These are phyloP conservation scores for Byasa hedistus DNA, from an alignment of 2,888 invertebrate species.

Conservation along the genomic window DNA sequence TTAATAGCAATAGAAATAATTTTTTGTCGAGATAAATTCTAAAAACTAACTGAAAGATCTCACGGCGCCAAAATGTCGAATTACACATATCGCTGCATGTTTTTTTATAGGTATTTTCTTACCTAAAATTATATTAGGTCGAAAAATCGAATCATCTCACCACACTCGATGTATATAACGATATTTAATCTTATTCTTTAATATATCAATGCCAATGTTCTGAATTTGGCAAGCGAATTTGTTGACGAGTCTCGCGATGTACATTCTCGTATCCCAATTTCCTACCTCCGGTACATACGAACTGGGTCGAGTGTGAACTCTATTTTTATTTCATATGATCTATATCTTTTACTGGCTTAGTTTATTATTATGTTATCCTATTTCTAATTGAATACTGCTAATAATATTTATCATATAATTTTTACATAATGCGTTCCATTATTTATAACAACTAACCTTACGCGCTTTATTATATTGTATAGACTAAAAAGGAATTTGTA, in stretches of 20 bases:
- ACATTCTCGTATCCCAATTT: conserved; percentile 3
- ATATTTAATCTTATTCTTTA: neutral
- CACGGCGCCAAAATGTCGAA: neutral
- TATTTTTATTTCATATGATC: conserved; percentile 7
- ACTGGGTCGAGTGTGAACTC: conserved; percentile 5
- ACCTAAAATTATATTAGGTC: neutral
- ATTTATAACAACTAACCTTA: too few species aligned
- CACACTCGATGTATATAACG: neutral
- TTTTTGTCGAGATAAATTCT: too few species aligned
- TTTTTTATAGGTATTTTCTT: neutral
- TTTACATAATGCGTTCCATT: too few species aligned
- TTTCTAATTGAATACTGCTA: too few species aligned
- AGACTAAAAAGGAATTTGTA: neutral
- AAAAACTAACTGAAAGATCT: too few species aligned
- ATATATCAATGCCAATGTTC: conserved; percentile 3
- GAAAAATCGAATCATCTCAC: neutral
- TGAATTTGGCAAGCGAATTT: conserved; percentile 18
- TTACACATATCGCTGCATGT: neutral
- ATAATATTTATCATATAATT: too few species aligned
- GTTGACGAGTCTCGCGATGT: conserved; percentile 10
- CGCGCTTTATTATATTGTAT: too few species aligned
- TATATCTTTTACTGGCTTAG: neutral
- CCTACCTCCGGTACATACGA: conserved; percentile 7
- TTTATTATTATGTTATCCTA: neutral
- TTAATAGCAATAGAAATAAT: too few species aligned